Base-by-base conservation (phyloP, 2,113 vertebrate species). In the Gorsachius goisagi region DNA sequence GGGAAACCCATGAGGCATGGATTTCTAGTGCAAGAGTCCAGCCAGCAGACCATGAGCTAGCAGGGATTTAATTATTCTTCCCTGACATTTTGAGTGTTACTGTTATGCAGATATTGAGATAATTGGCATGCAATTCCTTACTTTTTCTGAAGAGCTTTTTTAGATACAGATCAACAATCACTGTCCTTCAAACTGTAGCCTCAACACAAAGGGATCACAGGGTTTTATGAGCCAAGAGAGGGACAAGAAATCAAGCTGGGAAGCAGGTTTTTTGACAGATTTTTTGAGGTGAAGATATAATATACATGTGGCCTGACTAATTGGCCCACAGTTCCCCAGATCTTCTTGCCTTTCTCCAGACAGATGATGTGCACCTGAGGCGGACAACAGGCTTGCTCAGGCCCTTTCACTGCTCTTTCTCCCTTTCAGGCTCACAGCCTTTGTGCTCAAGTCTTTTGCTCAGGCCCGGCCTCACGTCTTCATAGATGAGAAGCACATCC, bases 361-460 rank as follows among this genome's bases (percentile, higher is more conserved):
- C 5, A 59, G 27, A 19, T 58, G 55, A 89, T 15, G 8, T 73
- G 12, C 33, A 47, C 15, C 24, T 66, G 39, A 76, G 41, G 49
- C 24, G 24, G 19, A 18, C 39, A 84, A 32, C 19, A 83, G 20
- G 28, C 37, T 35, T 64, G 28, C 49, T 89, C 27, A 92, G 45
- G 96, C n/a, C 33, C 86, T 63, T 5, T 18, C 6, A 91, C 17
- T 9, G 86, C 14, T 52, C 9, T 23, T 33, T 98, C 96, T 97
- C 14, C 18, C 22, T 13, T 53, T 12, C 85, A 98, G 98, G 98
- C 97, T 98, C 45, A 98, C 98, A 1, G 98, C 98, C 13, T 98
- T 98, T 66, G 97, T 98, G 13, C 90, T 98, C 58, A 98, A 98
- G 97, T 96, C 96, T 59, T 98, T 98, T 66, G 96, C 97, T 11